phyloP scores from a whole-genome alignment of 2,113 vertebrate genomes.

The Mohoua ochrocephala region DNA sequence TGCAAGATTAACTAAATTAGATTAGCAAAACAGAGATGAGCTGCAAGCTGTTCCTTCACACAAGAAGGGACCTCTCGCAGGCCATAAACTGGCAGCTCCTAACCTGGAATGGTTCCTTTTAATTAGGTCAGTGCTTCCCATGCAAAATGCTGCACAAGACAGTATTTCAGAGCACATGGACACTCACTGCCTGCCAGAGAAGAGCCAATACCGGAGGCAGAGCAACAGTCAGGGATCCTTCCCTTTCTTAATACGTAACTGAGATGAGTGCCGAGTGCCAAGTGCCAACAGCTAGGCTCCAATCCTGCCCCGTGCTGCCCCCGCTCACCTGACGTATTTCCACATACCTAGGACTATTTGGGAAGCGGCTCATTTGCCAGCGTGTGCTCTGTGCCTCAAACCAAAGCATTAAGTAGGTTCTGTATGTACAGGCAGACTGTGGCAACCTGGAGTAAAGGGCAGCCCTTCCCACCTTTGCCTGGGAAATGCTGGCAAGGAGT shows the following conservation, averaged over 20 bases:
- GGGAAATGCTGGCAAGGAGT: slow-evolving; percentile 10
- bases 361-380: slow-evolving; percentile 29
- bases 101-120: slow-evolving; percentile 28
- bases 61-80: slow-evolving; percentile 31
- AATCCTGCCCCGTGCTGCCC: neutral
- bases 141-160: neutral
- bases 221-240: slow-evolving; percentile 2
- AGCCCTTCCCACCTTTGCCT: slow-evolving; percentile 1
- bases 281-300: neutral
- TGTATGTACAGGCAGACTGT: neutral
- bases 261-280: neutral
- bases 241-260: neutral
- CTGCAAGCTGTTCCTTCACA: slow-evolving; percentile 53
- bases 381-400: neutral
- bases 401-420: neutral
- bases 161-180: neutral
- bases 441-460: neutral
- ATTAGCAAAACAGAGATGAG: slow-evolving; percentile 57
- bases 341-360: neutral
- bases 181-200: neutral
- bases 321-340: neutral
- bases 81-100: slow-evolving; percentile 32
- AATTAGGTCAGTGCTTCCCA: slow-evolving; percentile 56
- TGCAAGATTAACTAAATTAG: slow-evolving; percentile 62
- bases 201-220: neutral